Percentiles rank a stretch among this genome's conserved stretches.
Conservation (phyloP, 2,888 invertebrate genomes). For the Tenthredo amoena region DNA sequence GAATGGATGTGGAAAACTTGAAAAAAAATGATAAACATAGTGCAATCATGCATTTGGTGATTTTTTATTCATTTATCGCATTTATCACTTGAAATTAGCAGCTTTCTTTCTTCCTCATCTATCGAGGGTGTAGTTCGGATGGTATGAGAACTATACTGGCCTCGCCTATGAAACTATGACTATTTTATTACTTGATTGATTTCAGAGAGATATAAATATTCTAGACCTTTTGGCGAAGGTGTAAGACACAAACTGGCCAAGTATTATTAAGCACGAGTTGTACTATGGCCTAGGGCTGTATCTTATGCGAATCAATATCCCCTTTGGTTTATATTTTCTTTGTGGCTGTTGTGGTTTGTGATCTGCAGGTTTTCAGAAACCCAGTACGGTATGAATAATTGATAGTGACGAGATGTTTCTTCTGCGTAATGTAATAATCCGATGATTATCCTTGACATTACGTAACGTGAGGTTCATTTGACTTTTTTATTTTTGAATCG, state of each 20-base stretch:
- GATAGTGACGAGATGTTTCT: too few relatives aligned
- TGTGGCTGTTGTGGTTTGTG: background rate
- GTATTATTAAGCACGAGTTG: background rate
- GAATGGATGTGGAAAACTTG: too few relatives aligned
- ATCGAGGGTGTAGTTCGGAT: background rate
- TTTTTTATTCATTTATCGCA: background rate
- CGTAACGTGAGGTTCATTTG: too few relatives aligned
- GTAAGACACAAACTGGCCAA: background rate
- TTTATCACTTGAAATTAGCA: slow-evolving; percentile 23
- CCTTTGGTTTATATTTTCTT: slow-evolving; percentile 1
- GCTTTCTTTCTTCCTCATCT: background rate
- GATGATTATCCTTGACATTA: too few relatives aligned
- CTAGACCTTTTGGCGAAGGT: background rate
- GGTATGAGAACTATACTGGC: background rate
- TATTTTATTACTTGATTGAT: background rate
- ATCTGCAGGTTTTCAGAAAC: background rate
- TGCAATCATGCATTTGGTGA: too few relatives aligned
- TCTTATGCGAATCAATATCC: slow-evolving; percentile 25
- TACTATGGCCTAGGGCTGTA: background rate
- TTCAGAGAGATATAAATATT: background rate
- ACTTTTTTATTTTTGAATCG: too few relatives aligned
- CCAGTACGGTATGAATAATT: background rate
- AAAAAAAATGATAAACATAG: too few relatives aligned
- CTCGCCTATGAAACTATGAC: background rate
- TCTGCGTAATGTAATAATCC: too few relatives aligned